phyloP scores from a whole-genome alignment of 2,888 invertebrate genomes.

The Micoletzkya japonica region DNA sequence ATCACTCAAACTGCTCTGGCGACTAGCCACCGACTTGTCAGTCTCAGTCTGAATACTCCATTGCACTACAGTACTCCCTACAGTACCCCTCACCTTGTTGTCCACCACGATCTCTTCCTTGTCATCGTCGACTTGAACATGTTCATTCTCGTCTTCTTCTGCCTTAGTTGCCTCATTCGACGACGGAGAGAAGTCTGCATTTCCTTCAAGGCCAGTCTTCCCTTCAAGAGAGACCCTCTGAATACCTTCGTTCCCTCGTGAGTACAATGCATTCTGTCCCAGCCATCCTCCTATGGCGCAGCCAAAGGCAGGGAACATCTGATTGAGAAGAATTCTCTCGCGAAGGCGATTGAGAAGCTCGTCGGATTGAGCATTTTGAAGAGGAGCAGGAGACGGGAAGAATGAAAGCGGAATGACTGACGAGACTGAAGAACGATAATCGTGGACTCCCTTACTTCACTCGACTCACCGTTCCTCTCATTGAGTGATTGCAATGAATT shows the following conservation, averaged over 20 bases:
- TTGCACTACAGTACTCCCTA: background rate
- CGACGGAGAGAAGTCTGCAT: constrained; percentile 15
- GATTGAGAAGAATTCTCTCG: constrained; percentile 22
- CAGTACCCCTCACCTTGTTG: constrained; percentile 14
- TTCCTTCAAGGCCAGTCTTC: background rate
- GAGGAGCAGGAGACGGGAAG: background rate
- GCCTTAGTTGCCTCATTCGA: background rate
- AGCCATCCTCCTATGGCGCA: background rate
- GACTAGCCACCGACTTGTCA: constrained; percentile 7
- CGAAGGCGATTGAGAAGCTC: constrained; percentile 4
- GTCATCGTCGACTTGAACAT: constrained; percentile 24
- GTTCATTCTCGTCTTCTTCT: constrained; percentile 22
- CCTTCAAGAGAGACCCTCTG: background rate
- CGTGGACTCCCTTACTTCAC: background rate
- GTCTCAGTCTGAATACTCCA: background rate
- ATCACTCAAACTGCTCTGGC: constrained; percentile 20
- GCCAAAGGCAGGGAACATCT: background rate
- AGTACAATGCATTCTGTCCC: constrained; percentile 6
- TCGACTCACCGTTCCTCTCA: no score
- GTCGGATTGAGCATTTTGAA: background rate
- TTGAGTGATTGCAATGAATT: background rate
- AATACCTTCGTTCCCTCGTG: background rate
- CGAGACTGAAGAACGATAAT: background rate
- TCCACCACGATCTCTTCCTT: constrained; percentile 4
- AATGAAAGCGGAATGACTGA: background rate